Evolutionary conservation across 2,797 vertebrate species (phyloP), one percentile per base, ranked within the genome.

Genomic region (Iguana delicatissima): DNA sequence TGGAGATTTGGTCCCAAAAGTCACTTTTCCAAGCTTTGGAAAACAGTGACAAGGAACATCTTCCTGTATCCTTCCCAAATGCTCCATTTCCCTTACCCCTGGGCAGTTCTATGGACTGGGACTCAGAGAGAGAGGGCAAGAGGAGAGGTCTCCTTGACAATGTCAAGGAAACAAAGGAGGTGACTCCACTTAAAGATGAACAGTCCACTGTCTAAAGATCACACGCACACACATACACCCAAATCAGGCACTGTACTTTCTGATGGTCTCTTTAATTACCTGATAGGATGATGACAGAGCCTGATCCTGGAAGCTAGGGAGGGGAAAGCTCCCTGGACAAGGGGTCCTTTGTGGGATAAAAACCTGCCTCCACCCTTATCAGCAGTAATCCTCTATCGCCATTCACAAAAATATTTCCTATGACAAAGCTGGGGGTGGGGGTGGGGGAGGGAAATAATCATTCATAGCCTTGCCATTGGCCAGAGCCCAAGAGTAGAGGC

Each of bases 401-500:
- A 96, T 96, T 96, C 95, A 95, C 87, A 95, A 96, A 95, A 90
- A 89, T 59, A 89, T 96, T 97, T 98, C 97, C 94, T 95, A 88
- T 96, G 93, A 95, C 95, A 97, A 96, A 96, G 95, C 7, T 76
- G 14, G 14, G n/a, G n/a, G 72, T 46, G 83, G n/a, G 67, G 32
- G 2, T 50, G 64, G 26, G 96, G 88, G 94, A 92, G 89, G 91
- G 90, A 96, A 93, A 92, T 92, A 90, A 96, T 89, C 94, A 92
- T 88, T 91, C 90, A 85, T 38, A 72, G 94, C 92, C 91, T 90
- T 93, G 94, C 94, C 92, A 26, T 79, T 96, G 96, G 96, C 94
- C 93, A 73, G 80, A 59, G 64, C 92, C 96, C 96, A 87, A 50
- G 83, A 85, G 0, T 74, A 93, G 84, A 91, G 94, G 93, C 94